Evolutionary conservation across 2,797 vertebrate species (phyloP), one percentile per base, ranked within the genome.

Genomic region (Melopsittacus undulatus): DNA sequence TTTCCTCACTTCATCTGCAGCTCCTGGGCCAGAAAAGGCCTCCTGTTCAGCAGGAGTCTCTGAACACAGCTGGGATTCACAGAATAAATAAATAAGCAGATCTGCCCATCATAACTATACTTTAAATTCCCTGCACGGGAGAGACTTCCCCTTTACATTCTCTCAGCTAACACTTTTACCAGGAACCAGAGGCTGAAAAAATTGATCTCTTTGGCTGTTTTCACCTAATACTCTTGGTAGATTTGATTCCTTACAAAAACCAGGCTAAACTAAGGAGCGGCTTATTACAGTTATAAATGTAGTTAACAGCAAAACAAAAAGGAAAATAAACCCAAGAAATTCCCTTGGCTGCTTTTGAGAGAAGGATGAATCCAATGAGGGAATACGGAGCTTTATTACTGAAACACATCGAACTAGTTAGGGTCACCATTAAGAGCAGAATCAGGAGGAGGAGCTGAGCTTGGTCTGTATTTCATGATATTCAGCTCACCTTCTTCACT

Each of bases 121-220:
- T 96, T 96, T 52, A 95, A 94, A 97, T 97, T 96, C 96, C 91
- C 96, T 84, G 92, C 95, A 97, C 68, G 48, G 72, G 64, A 89
- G 80, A 90, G 90, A 95, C 95, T 96, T 92, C 81, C 92, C 94
- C 85, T 87, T 94, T 95, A 84, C 91, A 96, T 97, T 94, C 90
- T 90, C 83, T 22, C 94, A 74, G 91, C 86, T 97, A 96, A 95
- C 91, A 92, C 88, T 95, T 94, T 90, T 89, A 95, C 83, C 75
- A 52, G 90, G 83, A 96, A 94, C 90, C 92, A 93, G 83, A 95
- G 90, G 94, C 95, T 97, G 96, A 96, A 94, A 94, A 93, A 97
- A 97, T 95, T 91, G 83, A 97, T 97, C 96, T 95, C 88, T 97
- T 92, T 94, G 95, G 90, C 66, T 96, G 75, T 92, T 96, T 93